Conservation (phyloP, 2,797 vertebrate genomes). For the Bucorvus abyssinicus region DNA sequence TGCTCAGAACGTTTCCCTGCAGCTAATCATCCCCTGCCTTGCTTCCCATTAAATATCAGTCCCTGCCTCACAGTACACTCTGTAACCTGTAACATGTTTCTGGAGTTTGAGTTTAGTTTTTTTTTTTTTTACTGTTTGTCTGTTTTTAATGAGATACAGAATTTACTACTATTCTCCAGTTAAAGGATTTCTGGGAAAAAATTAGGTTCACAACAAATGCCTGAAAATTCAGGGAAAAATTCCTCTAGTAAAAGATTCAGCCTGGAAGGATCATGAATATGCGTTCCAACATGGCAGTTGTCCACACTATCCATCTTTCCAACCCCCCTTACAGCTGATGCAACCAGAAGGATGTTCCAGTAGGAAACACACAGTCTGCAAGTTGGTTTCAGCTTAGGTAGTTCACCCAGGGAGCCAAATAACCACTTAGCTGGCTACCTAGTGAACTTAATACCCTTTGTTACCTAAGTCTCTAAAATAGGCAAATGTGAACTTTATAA, state of each 20-base stretch:
- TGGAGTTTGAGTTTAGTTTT: not conserved
- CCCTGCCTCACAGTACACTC: not conserved
- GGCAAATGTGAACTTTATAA: not conserved
- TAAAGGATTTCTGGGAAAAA: not conserved
- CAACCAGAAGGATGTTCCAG: not conserved
- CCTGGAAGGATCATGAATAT: not conserved
- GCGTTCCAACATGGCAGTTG: not conserved
- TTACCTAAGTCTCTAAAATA: not conserved
- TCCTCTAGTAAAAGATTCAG: not conserved
- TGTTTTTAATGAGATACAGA: not conserved
- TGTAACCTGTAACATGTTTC: not conserved
- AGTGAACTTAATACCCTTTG: not conserved
- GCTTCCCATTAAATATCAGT: not conserved
- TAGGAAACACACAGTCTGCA: not conserved
- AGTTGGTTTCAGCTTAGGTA: not conserved
- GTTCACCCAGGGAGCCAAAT: not conserved
- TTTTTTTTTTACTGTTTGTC: too few relatives aligned
- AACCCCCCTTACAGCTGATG: fast-evolving
- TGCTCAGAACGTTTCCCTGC: not conserved
- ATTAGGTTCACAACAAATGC: not conserved
- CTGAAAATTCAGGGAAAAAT: not conserved
- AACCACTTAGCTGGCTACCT: not conserved
- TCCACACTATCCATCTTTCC: too few relatives aligned
- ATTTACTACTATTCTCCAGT: not conserved
- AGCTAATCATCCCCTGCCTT: not conserved